phyloP scores from a whole-genome alignment of 2,113 vertebrate species.

The Calidris pugnax region DNA sequence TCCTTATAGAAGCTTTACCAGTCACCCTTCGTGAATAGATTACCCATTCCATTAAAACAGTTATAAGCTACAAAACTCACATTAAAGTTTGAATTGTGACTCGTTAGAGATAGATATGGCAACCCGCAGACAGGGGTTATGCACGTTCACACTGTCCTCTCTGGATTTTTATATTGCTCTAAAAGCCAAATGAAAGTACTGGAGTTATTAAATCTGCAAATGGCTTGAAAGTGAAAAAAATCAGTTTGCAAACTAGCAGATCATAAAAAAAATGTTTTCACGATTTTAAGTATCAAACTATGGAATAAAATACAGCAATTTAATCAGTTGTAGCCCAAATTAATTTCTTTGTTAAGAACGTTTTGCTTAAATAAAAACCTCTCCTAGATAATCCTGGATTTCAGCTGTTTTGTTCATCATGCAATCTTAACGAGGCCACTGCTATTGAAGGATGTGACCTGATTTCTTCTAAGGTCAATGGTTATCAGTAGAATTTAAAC shows the following conservation, averaged over 20 bases:
- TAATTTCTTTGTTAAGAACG: not conserved
- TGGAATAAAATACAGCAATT: not conserved
- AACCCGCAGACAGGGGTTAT: not conserved
- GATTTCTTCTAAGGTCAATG: not conserved
- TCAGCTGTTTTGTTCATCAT: not conserved
- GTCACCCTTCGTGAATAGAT: not conserved
- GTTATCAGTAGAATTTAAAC: not conserved
- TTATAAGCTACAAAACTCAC: not conserved
- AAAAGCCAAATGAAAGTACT: not conserved
- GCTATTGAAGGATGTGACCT: not conserved
- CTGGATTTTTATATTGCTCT: not conserved
- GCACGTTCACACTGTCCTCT: not conserved
- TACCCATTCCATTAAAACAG: not conserved
- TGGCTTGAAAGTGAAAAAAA: not conserved
- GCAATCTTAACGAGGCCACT: not conserved
- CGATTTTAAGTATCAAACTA: not conserved
- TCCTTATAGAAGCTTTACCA: not conserved
- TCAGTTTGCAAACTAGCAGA: not conserved
- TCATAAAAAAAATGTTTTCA: not conserved
- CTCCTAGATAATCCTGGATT: not conserved
- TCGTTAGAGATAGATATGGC: accelerated
- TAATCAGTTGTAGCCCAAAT: not conserved
- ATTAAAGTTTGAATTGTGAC: not conserved
- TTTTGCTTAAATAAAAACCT: not conserved
- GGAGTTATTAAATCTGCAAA: not conserved